Evolutionary conservation across 1,140 invertebrate species (phyloP).

Genomic region (Araneus ventricosus): DNA sequence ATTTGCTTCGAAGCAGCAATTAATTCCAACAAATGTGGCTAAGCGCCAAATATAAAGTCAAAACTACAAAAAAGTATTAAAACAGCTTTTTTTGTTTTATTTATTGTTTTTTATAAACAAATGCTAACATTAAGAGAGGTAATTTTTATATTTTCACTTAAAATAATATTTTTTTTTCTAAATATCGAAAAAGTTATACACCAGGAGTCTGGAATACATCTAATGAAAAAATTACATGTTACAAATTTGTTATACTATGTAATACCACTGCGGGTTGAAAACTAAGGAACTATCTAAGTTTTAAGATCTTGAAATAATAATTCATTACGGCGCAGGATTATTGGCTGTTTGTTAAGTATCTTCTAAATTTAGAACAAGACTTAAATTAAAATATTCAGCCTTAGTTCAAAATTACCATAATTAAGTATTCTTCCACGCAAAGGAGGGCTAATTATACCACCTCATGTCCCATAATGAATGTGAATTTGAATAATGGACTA

Average conservation of each 20-base stretch:
- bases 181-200: too few relatives aligned
- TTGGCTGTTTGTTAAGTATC: not conserved
- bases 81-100: too few relatives aligned
- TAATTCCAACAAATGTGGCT: too few relatives aligned
- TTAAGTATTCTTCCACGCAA: not conserved
- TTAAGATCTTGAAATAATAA: not conserved
- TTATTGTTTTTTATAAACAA: too few relatives aligned
- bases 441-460: not conserved
- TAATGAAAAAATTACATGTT: not conserved
- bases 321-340: too few relatives aligned
- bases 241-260: not conserved
- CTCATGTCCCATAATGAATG: not conserved
- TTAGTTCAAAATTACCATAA: not conserved
- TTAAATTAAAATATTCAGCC: not conserved
- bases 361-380: not conserved
- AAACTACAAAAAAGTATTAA: too few relatives aligned
- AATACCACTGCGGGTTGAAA: not conserved
- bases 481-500: not conserved
- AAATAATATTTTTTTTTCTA: too few relatives aligned
- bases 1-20: too few relatives aligned
- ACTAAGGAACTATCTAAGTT: not conserved
- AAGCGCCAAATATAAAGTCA: too few relatives aligned
- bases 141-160: too few relatives aligned
- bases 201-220: not conserved
- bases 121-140: too few relatives aligned